Percentiles rank a stretch among this genome's conserved stretches.
These are phyloP conservation scores for Spisula subtruncata DNA, from an alignment of 2,888 invertebrate species.

Conservation along the genomic window DNA sequence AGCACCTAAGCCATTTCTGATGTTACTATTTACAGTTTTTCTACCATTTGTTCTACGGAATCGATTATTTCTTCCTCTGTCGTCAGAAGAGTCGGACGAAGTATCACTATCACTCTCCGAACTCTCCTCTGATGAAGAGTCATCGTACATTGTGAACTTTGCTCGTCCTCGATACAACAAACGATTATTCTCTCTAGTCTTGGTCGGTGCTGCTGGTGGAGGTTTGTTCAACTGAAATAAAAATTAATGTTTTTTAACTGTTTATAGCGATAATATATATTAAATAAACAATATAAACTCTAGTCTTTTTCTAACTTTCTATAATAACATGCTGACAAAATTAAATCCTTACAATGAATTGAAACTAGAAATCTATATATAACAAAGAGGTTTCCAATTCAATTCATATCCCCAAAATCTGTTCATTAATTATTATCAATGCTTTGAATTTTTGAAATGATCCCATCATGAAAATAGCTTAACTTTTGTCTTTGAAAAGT, in stretches of 20 bases:
- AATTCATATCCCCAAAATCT: too few relatives aligned
- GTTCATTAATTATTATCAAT: too few relatives aligned
- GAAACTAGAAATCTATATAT: neutral
- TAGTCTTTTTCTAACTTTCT: too few relatives aligned
- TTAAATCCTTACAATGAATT: neutral
- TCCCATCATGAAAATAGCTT: too few relatives aligned
- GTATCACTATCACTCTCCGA: constrained; percentile 65
- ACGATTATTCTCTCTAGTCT: constrained; percentile 58
- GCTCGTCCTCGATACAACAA: constrained; percentile 40
- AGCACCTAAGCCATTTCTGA: constrained; percentile 52
- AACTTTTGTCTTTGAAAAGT: too few relatives aligned
- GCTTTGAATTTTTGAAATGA: too few relatives aligned
- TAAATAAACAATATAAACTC: too few relatives aligned
- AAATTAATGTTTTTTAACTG: neutral
- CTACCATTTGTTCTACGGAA: constrained; percentile 46
- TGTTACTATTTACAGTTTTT: constrained; percentile 36
- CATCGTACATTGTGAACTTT: constrained; percentile 47
- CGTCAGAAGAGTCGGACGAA: constrained; percentile 69
- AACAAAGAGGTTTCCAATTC: too few relatives aligned
- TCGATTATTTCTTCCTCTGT: constrained; percentile 56
- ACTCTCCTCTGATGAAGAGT: constrained; percentile 60
- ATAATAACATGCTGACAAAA: neutral
- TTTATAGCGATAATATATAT: too few relatives aligned
- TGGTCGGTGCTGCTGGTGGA: constrained; percentile 45
- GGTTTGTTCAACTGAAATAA: constrained; percentile 66